Evolutionary conservation across 2,113 vertebrate genomes (phyloP).

Genomic region (Tenrec ecaudatus): DNA sequence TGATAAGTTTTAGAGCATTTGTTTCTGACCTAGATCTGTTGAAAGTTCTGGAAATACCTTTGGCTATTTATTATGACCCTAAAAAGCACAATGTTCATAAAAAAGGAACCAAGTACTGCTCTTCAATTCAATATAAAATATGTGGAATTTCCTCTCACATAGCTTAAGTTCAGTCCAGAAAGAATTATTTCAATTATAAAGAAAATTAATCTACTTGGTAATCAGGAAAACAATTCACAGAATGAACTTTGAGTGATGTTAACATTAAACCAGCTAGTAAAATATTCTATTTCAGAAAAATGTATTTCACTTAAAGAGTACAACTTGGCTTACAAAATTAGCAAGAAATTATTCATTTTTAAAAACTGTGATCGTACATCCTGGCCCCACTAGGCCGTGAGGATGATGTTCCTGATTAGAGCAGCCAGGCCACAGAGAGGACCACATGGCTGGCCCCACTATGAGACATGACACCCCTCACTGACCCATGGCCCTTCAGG

Average conservation of each 20-base stretch:
- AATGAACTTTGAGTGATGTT: neutral
- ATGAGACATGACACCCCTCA: no score
- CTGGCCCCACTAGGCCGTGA: no score
- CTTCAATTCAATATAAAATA: constrained; percentile 39
- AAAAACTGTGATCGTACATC: no score
- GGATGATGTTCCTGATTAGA: no score
- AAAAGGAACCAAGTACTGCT: neutral
- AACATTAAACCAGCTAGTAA: constrained; percentile 37
- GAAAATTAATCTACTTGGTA: neutral
- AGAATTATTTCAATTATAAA: constrained; percentile 9
- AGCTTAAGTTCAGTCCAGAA: constrained; percentile 24
- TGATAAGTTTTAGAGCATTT: neutral
- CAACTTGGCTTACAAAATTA: neutral
- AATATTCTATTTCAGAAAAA: constrained; percentile 31
- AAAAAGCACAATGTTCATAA: constrained; percentile 1
- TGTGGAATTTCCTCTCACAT: neutral
- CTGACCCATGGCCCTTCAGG: no score
- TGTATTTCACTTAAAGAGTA: constrained; percentile 42
- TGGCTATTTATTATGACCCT: neutral
- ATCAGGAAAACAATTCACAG: constrained; percentile 26
- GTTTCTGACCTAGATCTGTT: neutral
- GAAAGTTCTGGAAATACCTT: constrained; percentile 25
- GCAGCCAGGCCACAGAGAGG: no score
- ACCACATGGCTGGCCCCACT: no score
- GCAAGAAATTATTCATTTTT: constrained; percentile 21